A percentile compares a stretch with the other conserved stretches of the same genome.
Conservation (phyloP, 2,113 vertebrate species). For the Lucifuga dentata region DNA sequence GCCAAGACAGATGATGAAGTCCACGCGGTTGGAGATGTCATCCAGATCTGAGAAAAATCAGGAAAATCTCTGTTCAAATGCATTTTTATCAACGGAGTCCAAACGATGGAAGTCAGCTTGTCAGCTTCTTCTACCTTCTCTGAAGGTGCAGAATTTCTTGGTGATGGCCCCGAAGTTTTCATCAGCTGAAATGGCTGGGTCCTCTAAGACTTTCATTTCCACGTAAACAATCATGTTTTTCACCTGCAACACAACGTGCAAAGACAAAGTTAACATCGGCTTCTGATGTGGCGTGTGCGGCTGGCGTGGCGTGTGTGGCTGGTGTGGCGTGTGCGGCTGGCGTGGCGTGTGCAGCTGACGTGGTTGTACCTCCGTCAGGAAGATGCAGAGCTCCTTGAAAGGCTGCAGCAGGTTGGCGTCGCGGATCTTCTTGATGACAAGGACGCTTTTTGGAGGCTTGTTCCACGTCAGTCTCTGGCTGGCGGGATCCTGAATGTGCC, state of each 20-base stretch:
- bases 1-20: slow-evolving; percentile 87
- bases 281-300: too few species aligned
- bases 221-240: slow-evolving; percentile 97
- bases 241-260: slow-evolving; percentile 74
- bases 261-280: background rate
- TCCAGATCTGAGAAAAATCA: slow-evolving; percentile 83
- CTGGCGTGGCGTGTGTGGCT: too few species aligned
- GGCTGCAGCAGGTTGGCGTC: slow-evolving; percentile 92
- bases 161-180: slow-evolving; percentile 91
- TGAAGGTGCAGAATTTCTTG: slow-evolving; percentile 96
- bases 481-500: slow-evolving; percentile 99
- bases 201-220: slow-evolving; percentile 95
- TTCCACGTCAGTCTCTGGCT: slow-evolving; percentile 97
- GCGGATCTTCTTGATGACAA: slow-evolving; percentile 96
- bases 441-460: slow-evolving; percentile 97
- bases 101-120: too few species aligned
- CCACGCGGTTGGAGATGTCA: slow-evolving; percentile 84
- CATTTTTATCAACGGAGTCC: too few species aligned
- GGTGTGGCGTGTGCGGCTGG: too few species aligned
- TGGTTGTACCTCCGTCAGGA: slow-evolving; percentile 89
- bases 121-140: slow-evolving; percentile 85
- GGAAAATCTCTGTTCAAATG: too few species aligned
- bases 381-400: slow-evolving; percentile 93
- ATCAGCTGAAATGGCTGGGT: slow-evolving; percentile 89
- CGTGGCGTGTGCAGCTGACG: too few species aligned